Evolutionary conservation across 2,113 vertebrate species (phyloP), one percentile per base, ranked within the genome.

Genomic region (Phylloscopus trochiloides): DNA sequence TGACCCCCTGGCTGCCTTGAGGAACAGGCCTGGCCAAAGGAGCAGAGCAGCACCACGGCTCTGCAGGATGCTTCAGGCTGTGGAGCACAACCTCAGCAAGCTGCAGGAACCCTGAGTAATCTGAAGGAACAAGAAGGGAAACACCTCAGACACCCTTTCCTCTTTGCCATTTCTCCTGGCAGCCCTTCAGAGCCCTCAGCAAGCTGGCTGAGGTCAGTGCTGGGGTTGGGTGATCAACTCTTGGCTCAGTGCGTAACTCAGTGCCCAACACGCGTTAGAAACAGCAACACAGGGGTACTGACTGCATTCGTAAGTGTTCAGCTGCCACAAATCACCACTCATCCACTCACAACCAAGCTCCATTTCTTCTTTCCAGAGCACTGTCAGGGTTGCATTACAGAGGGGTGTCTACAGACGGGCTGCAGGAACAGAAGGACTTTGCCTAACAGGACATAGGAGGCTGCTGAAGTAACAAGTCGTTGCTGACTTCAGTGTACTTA

Each of bases 401-500:
- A 36, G 58, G 34, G 45, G 29, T 14, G 16, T 34, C 74, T 76
- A 61, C 89, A 92, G 31, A n/a, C 0, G 0, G 67, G 43, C 93
- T 92, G 45, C 28, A 67, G 85, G 51, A 86, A 61, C 78, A 94
- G 70, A 65, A 92, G 74, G 73, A 70, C 72, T 83, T 63, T 68
- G 63, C 94, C 84, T 83, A 43, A 47, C 78, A 80, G 63, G 90
- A 92, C 82, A 70, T 42, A 59, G 82, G 75, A 83, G 52, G 82
- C 85, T 75, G 67, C 47, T 36, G 82, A 71, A 72, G 92, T 32
- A 90, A 93, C 61, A 83, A 86, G 40, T 11, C 67, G 3, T 90
- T 28, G 68, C 94, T 95, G 92, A 91, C 25, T 91, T 84, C 72
- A 84, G 72, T 88, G 73, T 86, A 81, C 72, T 90, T 83, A 90